These are phyloP conservation scores for Troides helena DNA, from an alignment of 2,888 invertebrate genomes.

Conservation along the genomic window DNA sequence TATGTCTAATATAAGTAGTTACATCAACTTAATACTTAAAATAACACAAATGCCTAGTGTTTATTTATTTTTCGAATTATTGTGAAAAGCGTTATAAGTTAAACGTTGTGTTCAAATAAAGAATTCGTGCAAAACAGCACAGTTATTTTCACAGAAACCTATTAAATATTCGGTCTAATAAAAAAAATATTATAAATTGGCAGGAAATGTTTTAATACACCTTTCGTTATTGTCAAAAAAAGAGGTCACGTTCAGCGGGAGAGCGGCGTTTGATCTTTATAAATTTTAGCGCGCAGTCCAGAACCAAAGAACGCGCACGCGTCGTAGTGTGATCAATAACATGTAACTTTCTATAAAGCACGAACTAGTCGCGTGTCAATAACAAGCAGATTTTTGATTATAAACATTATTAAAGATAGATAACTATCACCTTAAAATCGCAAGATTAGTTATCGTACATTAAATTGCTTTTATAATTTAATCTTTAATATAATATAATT, in stretches of 20 bases:
- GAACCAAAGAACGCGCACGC: slow-evolving; percentile 37
- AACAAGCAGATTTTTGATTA: background rate
- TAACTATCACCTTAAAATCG: no score
- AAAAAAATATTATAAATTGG: background rate
- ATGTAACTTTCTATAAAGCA: slow-evolving; percentile 37
- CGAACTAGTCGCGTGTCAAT: slow-evolving; percentile 26
- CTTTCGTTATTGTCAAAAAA: slow-evolving; percentile 26
- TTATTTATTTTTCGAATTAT: background rate
- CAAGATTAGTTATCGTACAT: no score
- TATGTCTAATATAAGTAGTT: background rate
- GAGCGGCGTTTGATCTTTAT: slow-evolving; percentile 58
- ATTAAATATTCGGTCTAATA: background rate
- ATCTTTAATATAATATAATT: no score
- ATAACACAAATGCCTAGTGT: no score
- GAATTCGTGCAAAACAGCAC: background rate
- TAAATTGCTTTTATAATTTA: no score
- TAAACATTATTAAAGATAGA: no score
- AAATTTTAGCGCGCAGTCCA: slow-evolving; percentile 33
- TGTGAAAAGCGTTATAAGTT: background rate
- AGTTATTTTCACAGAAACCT: background rate
- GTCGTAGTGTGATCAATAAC: slow-evolving; percentile 34
- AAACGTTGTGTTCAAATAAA: background rate
- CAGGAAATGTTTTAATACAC: background rate
- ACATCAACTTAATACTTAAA: no score
- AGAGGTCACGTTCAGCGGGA: slow-evolving; percentile 52